Evolutionary conservation across 2,888 invertebrate genomes (phyloP), one percentile per base, ranked within the genome.

Genomic region (Amitus sp.): DNA sequence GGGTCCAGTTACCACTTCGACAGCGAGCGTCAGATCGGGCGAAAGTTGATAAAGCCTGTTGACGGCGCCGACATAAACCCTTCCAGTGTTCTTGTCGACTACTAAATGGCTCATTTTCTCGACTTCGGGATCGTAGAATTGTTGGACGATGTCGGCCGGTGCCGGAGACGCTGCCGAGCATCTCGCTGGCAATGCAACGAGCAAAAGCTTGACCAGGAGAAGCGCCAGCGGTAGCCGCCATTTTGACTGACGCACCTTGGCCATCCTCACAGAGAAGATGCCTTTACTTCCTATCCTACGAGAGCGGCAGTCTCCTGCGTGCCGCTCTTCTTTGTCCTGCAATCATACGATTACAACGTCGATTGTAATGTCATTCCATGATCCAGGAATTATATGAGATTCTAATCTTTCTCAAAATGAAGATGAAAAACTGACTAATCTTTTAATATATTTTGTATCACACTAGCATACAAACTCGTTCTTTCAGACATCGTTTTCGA

Each of bases 31-130:
- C 73, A 98, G 85, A 77, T 95, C 93, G 42, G 94, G 92, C 34
- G 94, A 93, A 48, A 98, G 87, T 83, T 96, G 96, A 83, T 94
- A 96, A 66, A 98, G 87, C 63, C 90, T 87, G 85, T 98, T 97
- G 67, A 95, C 94, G 54, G 94, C 96, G 66, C 96, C 96, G 65
- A 97, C 89, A 86, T 89, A 92, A 12, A 92, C 92, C 67, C 94
- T 89, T 64, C 96, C 96, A 46, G 95, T 95, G 83, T 93, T 91
- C 82, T 92, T 91, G 83, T 97, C 94, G 72, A 96, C 92, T 72
- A 93, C 93, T 74, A 96, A 87, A 83, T 95, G 95, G 84, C 95
- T 94, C 85, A 96, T 91, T 67, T 86, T 84, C 73, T 89, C 86
- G 69, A 87, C 86, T 71, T 87, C 85, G 66, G 86, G 83, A 82